These are phyloP conservation scores for Heliangelus exortis DNA, from an alignment of 2,797 vertebrate species.

Conservation along the genomic window DNA sequence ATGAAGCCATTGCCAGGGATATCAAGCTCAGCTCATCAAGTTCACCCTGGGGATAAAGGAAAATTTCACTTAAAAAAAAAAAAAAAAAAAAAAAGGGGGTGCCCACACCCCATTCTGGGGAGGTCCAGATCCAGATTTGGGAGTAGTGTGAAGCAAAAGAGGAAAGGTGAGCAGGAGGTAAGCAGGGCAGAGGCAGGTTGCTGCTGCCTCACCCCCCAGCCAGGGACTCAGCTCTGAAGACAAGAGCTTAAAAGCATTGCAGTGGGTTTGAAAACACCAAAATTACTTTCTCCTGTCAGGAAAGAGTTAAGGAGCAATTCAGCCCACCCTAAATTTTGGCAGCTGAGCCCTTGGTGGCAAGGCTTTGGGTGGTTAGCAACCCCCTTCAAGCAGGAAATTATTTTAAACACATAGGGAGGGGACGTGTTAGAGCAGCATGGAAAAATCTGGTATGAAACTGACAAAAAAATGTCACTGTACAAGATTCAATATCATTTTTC, in stretches of 20 bases:
- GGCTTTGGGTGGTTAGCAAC: not conserved
- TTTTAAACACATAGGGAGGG: not conserved
- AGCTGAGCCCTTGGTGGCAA: not conserved
- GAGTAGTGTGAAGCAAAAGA: not conserved
- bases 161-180: not conserved
- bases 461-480: not conserved
- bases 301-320: not conserved
- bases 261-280: not conserved
- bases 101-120: not conserved
- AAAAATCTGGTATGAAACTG: not conserved
- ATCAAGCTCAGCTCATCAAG: rapidly evolving
- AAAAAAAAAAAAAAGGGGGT: not conserved
- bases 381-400: not conserved
- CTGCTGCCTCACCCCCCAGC: not conserved
- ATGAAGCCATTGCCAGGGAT: not conserved
- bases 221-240: not conserved
- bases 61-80: no score
- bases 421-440: not conserved
- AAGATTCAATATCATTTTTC: not conserved
- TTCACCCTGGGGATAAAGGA: not conserved
- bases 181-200: not conserved
- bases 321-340: not conserved
- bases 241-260: not conserved
- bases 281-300: not conserved
- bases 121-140: rapidly evolving